These are phyloP conservation scores for Rhombomys opimus DNA, from an alignment of 2,113 vertebrate genomes.

Conservation along the genomic window DNA sequence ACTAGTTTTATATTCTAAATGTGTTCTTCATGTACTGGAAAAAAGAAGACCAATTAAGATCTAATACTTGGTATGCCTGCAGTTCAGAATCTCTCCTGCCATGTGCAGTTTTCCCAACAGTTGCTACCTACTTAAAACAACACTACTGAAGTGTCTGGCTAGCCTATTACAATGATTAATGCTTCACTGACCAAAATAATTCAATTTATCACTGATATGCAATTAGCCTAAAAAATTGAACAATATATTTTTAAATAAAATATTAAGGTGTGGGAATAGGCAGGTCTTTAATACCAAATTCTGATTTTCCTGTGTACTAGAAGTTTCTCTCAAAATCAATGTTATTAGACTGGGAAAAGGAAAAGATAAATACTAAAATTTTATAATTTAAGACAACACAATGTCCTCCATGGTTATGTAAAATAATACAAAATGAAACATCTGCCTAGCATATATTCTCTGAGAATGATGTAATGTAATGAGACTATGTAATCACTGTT, in stretches of 20 bases:
- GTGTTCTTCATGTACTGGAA: no score
- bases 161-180: not conserved
- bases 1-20: not conserved
- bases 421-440: slow-evolving; percentile 40
- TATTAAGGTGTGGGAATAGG: not conserved
- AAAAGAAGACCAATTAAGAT: not conserved
- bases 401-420: not conserved
- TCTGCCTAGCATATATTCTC: not conserved
- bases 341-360: not conserved
- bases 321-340: not conserved
- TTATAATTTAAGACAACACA: not conserved
- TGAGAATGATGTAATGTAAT: not conserved
- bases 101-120: not conserved
- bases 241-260: slow-evolving; percentile 15
- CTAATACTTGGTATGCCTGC: not conserved
- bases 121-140: not conserved
- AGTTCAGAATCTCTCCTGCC: not conserved
- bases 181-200: not conserved
- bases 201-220: not conserved
- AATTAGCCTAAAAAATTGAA: not conserved
- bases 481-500: not conserved
- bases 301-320: not conserved
- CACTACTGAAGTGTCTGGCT: slow-evolving; percentile 6
- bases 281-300: not conserved
- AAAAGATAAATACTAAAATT: slow-evolving; percentile 24